Conservation (phyloP, 2,888 invertebrate species). For the Drosophila yooni region DNA sequence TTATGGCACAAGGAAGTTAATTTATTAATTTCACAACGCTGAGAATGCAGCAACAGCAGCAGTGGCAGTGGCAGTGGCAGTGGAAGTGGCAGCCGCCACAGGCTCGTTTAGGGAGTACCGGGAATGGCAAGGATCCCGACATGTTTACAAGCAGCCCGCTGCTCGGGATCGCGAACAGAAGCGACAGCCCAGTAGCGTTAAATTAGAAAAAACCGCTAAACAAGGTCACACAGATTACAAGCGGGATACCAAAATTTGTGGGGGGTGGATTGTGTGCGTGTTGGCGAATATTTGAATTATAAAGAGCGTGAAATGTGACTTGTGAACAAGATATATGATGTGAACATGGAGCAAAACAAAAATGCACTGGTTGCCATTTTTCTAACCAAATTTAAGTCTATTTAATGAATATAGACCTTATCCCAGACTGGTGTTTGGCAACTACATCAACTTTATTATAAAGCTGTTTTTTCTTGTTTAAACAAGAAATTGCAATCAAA, state of each 20-base stretch:
- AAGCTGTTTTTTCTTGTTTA: background rate
- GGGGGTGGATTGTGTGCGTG: background rate
- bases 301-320: constrained; percentile 1
- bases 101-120: constrained; percentile 25
- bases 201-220: constrained; percentile 71
- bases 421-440: background rate
- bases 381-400: background rate
- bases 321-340: constrained; percentile 16
- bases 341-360: background rate
- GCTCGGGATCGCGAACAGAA: constrained; percentile 36
- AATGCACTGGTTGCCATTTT: background rate
- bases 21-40: constrained; percentile 77
- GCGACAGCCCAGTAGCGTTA: constrained; percentile 50
- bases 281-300: constrained; percentile 40
- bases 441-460: background rate
- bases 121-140: constrained; percentile 33
- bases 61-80: constrained; percentile 14
- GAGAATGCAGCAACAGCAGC: constrained; percentile 38
- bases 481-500: background rate
- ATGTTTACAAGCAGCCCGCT: constrained; percentile 67
- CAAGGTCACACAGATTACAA: constrained; percentile 67
- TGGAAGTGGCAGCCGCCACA: constrained; percentile 7
- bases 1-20: constrained; percentile 80
- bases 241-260: constrained; percentile 39
- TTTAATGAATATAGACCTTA: background rate